These are phyloP conservation scores for Avahi laniger DNA, from an alignment of 2,797 vertebrate species.

Conservation along the genomic window DNA sequence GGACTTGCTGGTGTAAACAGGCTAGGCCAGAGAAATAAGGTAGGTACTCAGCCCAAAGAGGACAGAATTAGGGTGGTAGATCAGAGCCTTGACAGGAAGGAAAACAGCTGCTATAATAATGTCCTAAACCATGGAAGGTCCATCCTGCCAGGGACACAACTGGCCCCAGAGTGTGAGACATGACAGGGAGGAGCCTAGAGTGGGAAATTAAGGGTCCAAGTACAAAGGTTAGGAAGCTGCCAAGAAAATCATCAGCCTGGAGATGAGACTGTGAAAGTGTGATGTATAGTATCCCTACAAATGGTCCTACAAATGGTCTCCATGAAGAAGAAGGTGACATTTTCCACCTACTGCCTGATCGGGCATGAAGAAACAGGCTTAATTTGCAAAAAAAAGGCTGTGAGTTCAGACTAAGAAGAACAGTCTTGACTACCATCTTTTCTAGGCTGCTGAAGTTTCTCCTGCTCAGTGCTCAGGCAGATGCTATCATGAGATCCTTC, in stretches of 20 bases:
- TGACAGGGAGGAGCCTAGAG: neutral
- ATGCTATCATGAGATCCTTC: neutral
- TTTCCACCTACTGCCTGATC: neutral
- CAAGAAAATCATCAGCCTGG: neutral
- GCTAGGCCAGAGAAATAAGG: neutral
- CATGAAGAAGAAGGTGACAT: neutral
- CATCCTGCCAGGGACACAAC: neutral
- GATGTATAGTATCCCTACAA: neutral
- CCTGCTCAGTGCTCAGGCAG: neutral
- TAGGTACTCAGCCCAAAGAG: neutral
- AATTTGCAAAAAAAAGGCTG: constrained; percentile 24
- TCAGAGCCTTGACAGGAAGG: neutral
- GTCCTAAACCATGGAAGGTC: neutral
- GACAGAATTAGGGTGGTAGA: neutral
- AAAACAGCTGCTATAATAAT: neutral
- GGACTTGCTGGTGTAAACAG: neutral
- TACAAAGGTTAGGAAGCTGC: neutral
- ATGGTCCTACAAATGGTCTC: neutral
- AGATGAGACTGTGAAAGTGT: neutral
- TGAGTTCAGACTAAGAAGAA: constrained; percentile 41
- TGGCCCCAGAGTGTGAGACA: neutral
- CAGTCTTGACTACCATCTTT: neutral
- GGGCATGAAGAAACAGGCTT: neutral
- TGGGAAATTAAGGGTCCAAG: constrained; percentile 13
- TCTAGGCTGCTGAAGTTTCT: constrained; percentile 22